Conservation (phyloP, 2,797 vertebrate species). For the Malacoraja senta region DNA sequence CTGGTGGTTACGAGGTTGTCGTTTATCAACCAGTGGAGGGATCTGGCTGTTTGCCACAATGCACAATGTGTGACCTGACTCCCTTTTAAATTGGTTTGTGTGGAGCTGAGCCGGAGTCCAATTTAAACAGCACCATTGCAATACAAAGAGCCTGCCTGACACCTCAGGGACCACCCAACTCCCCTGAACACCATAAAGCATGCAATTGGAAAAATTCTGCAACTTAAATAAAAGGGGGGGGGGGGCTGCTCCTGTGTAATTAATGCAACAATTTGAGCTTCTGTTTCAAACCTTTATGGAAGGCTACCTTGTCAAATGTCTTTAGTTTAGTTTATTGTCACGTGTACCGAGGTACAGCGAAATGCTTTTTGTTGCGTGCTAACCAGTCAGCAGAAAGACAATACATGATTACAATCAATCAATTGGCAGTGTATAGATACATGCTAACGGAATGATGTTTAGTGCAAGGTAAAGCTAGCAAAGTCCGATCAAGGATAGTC, state of each 20-base stretch:
- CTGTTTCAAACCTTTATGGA: not conserved
- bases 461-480: too few species aligned
- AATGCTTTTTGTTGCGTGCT: too few species aligned
- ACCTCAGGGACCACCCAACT: slow-evolving; percentile 26
- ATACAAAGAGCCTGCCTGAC: slow-evolving; percentile 33
- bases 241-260: not conserved
- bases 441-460: too few species aligned
- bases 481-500: too few species aligned
- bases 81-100: slow-evolving; percentile 37
- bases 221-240: not conserved
- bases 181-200: slow-evolving; percentile 30
- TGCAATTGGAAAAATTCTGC: slow-evolving; percentile 22
- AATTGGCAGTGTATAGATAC: too few species aligned
- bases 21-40: slow-evolving; percentile 31
- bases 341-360: too few species aligned
- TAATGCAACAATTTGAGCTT: not conserved
- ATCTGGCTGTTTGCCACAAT: slow-evolving; percentile 29
- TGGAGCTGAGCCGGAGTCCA: slow-evolving; percentile 30
- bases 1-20: slow-evolving; percentile 35
- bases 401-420: too few species aligned
- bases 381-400: too few species aligned
- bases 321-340: too few species aligned
- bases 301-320: not conserved
- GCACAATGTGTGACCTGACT: slow-evolving; percentile 38
- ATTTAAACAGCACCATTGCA: slow-evolving; percentile 31